These are phyloP conservation scores for Blera fallax DNA, from an alignment of 2,888 invertebrate species.

Conservation along the genomic window DNA sequence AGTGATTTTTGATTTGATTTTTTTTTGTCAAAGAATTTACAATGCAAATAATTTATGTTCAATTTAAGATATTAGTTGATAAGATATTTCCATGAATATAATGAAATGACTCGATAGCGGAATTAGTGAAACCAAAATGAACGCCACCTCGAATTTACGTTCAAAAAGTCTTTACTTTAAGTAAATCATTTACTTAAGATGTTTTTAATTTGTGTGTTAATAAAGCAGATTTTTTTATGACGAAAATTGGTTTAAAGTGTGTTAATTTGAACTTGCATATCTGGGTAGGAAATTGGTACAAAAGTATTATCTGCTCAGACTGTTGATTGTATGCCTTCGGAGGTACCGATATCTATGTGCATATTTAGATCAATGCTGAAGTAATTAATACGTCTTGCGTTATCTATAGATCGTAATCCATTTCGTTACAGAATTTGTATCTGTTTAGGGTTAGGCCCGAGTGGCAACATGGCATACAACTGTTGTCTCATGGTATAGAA, in stretches of 20 bases:
- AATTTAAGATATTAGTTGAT: conserved; percentile 18
- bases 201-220: neutral
- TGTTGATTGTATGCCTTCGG: too few species aligned
- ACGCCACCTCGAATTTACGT: neutral
- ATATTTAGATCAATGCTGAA: too few species aligned
- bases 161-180: neutral
- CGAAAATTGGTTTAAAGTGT: neutral
- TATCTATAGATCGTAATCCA: too few species aligned
- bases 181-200: neutral
- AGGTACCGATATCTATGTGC: too few species aligned
- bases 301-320: too few species aligned
- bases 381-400: too few species aligned
- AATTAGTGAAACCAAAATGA: neutral
- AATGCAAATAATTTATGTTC: conserved; percentile 45
- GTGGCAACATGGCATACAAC: too few species aligned
- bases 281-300: too few species aligned
- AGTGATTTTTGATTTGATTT: conserved; percentile 1
- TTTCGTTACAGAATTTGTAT: too few species aligned
- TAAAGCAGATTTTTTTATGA: neutral
- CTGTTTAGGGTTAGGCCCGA: too few species aligned
- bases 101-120: neutral
- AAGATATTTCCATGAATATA: conserved; percentile 9
- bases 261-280: too few species aligned
- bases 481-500: too few species aligned
- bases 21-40: conserved; percentile 9